Evolutionary conservation across 35 echinoderm and acorn worm species (phyloP).

Genomic region (Eucidaris tribuloides): DNA sequence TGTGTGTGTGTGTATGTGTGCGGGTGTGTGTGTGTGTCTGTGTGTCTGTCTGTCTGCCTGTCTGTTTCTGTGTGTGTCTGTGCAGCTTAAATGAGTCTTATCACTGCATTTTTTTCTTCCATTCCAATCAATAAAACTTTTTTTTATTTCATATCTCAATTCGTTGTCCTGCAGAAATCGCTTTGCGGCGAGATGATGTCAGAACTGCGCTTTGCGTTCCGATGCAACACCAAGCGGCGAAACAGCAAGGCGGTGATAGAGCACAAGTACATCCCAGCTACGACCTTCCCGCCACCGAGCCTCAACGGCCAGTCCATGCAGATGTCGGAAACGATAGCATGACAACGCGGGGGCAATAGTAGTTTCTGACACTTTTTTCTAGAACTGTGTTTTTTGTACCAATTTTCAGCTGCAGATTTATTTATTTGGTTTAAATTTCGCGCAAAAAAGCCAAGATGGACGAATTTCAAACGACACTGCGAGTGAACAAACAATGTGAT

Average conservation of each 20-base stretch:
- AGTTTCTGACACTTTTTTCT: too few relatives aligned
- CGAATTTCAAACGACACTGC: too few relatives aligned
- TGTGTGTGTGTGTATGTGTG: too few relatives aligned
- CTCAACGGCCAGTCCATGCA: conserved; percentile 74
- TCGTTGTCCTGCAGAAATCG: conserved; percentile 77
- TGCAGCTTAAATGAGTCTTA: neutral
- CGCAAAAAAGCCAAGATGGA: too few relatives aligned
- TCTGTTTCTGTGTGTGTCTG: too few relatives aligned
- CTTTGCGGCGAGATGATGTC: conserved; percentile 96
- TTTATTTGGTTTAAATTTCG: too few relatives aligned
- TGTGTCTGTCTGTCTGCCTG: too few relatives aligned
- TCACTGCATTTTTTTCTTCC: neutral
- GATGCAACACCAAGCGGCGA: conserved; percentile 80
- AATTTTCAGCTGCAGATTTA: too few relatives aligned
- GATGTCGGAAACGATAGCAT: conserved; percentile 76
- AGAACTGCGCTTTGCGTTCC: conserved; percentile 84
- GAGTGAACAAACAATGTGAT: too few relatives aligned
- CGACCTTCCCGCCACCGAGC: conserved; percentile 47
- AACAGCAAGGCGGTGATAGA: conserved; percentile 59
- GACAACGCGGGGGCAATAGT: too few relatives aligned
- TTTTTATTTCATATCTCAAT: neutral
- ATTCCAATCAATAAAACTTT: neutral
- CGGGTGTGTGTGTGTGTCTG: too few relatives aligned
- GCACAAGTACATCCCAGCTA: conserved; percentile 64
- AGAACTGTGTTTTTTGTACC: too few relatives aligned